Conservation (phyloP, 2,888 invertebrate species). For the Lucinisca nassula region DNA sequence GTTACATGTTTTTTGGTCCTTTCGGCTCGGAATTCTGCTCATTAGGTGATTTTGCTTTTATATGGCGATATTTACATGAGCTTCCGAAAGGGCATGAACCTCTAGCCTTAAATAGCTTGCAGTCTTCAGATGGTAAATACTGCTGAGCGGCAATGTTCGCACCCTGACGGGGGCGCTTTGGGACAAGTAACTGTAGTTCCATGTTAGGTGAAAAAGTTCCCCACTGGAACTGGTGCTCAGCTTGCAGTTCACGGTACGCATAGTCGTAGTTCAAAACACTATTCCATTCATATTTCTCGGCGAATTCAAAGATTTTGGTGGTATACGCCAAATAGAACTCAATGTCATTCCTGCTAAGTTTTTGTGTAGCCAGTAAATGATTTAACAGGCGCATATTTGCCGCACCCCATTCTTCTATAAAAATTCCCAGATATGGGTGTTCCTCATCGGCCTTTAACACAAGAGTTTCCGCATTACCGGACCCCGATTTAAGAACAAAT, state of each 20-base stretch:
- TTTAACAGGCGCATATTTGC: conserved; percentile 44
- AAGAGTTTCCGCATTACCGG: conserved; percentile 11
- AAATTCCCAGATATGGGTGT: conserved; percentile 27
- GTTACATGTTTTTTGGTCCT: background rate
- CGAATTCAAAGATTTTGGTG: conserved; percentile 12
- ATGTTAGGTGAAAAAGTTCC: conserved; percentile 21
- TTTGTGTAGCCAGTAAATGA: background rate
- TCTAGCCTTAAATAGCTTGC: conserved; percentile 42
- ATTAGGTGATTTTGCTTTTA: background rate
- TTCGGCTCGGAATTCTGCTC: background rate
- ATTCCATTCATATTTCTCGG: conserved; percentile 18
- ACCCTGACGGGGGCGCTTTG: background rate
- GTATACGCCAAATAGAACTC: conserved; percentile 25
- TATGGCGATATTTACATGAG: background rate
- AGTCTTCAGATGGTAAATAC: conserved; percentile 18
- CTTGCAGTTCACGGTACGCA: conserved; percentile 8
- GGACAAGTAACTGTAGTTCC: background rate
- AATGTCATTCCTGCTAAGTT: conserved; percentile 5
- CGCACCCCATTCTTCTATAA: conserved; percentile 36
- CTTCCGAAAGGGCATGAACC: conserved; percentile 35
- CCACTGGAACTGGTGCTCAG: conserved; percentile 11
- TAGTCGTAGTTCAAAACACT: conserved; percentile 13
- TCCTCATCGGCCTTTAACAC: conserved; percentile 24
- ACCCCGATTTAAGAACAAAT: background rate
- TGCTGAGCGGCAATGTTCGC: background rate